phyloP scores from a whole-genome alignment of 64 coral and sea anemone genomes.

The Montipora foliosa region DNA sequence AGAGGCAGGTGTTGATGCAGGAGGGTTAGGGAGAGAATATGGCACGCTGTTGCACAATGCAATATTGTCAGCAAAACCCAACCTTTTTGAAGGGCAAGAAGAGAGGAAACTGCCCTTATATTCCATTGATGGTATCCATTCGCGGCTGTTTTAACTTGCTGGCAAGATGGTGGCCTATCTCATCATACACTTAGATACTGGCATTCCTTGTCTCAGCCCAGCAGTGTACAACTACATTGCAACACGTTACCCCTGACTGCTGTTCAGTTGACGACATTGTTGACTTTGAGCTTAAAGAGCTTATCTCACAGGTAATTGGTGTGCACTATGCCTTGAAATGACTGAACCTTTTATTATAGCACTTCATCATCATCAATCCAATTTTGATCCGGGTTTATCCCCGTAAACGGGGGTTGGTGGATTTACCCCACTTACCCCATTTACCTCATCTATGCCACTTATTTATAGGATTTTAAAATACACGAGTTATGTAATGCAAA shows the following conservation, averaged over 20 bases:
- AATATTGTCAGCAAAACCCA: conserved; percentile 50
- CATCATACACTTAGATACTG: conserved; percentile 47
- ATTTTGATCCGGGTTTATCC: no score
- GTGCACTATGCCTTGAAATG: no score
- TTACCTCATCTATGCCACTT: no score
- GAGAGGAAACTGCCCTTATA: conserved; percentile 37
- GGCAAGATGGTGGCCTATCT: conserved; percentile 60
- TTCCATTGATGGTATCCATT: conserved; percentile 36
- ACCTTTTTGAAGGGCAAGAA: conserved; percentile 52
- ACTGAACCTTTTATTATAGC: no score
- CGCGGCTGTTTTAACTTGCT: conserved; percentile 23
- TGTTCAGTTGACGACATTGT: conserved; percentile 43
- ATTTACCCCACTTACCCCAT: no score
- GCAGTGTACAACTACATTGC: conserved; percentile 31
- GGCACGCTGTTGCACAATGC: conserved; percentile 20
- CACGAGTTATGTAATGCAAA: no score
- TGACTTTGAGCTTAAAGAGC: background rate
- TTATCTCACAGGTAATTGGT: background rate
- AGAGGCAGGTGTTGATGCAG: conserved; percentile 47
- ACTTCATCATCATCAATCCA: no score
- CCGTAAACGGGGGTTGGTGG: no score
- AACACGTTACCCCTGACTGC: background rate
- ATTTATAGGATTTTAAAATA: no score
- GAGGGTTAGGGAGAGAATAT: conserved; percentile 68
- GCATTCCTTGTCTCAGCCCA: conserved; percentile 45